Conservation (phyloP, 2,113 vertebrate species). For the Scytalopus superciliaris region DNA sequence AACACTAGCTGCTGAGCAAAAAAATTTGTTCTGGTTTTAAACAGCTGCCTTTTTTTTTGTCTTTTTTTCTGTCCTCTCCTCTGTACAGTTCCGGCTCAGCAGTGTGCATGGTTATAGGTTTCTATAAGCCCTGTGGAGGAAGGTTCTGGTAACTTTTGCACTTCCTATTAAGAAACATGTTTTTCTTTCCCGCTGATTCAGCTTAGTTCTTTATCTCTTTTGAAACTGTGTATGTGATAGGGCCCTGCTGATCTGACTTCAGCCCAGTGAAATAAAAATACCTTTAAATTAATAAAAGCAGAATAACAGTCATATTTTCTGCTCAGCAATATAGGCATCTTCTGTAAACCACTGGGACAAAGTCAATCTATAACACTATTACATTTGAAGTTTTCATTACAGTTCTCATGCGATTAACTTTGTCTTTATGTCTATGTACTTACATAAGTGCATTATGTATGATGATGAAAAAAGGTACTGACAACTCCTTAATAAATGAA, state of each 20-base stretch:
- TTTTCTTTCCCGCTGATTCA: neutral
- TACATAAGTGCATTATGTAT: neutral
- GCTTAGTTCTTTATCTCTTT: neutral
- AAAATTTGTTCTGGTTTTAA: neutral
- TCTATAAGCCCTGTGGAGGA: neutral
- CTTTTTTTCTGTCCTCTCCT: fast-evolving
- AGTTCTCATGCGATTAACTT: neutral
- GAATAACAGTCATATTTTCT: neutral
- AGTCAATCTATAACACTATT: neutral
- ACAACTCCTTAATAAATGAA: neutral
- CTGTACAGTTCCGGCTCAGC: neutral
- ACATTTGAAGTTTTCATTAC: neutral
- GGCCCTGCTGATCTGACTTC: neutral
- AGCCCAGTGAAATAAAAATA: neutral
- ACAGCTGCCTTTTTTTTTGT: neutral
- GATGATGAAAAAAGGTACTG: neutral
- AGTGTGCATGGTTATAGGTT: neutral
- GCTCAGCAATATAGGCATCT: neutral
- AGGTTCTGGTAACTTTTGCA: neutral
- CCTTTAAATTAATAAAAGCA: neutral
- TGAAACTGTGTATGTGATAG: neutral
- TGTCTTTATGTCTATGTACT: too few relatives aligned
- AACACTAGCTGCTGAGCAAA: neutral
- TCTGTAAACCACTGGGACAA: neutral
- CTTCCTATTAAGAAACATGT: neutral